phyloP scores from a whole-genome alignment of 2,113 vertebrate species.

The Manacus vitellinus region DNA sequence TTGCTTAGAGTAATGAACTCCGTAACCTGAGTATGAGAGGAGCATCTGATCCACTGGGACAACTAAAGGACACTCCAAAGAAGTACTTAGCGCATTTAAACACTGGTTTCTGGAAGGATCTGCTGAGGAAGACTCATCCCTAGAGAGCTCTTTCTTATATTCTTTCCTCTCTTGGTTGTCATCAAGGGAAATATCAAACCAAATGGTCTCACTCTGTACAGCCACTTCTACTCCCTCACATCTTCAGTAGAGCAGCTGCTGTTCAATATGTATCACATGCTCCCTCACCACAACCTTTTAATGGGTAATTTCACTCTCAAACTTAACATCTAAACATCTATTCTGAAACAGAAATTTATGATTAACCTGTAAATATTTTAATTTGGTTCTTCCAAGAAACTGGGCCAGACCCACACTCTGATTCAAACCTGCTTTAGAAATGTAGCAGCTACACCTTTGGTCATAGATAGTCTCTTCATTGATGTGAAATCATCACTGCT shows the following conservation, averaged over 20 bases:
- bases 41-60: background rate
- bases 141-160: background rate
- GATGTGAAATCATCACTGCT: background rate
- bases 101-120: background rate
- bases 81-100: background rate
- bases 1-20: background rate
- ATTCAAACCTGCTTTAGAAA: background rate
- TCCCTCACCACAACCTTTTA: background rate
- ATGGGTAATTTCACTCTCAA: background rate
- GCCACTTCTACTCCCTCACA: background rate
- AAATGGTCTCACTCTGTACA: background rate
- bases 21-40: background rate
- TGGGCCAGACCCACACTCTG: background rate
- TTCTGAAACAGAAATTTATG: background rate
- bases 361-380: background rate
- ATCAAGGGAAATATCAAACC: background rate
- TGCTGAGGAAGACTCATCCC: background rate
- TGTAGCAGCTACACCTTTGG: background rate
- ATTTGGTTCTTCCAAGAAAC: background rate
- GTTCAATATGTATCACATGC: background rate
- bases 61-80: background rate
- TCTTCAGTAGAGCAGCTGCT: accelerated
- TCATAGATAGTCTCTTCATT: background rate
- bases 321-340: background rate
- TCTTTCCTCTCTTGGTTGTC: background rate